Percentiles rank a stretch among this genome's conserved stretches.
phyloP scores from a whole-genome alignment of 2,113 vertebrate genomes.

The Steatornis caripensis region DNA sequence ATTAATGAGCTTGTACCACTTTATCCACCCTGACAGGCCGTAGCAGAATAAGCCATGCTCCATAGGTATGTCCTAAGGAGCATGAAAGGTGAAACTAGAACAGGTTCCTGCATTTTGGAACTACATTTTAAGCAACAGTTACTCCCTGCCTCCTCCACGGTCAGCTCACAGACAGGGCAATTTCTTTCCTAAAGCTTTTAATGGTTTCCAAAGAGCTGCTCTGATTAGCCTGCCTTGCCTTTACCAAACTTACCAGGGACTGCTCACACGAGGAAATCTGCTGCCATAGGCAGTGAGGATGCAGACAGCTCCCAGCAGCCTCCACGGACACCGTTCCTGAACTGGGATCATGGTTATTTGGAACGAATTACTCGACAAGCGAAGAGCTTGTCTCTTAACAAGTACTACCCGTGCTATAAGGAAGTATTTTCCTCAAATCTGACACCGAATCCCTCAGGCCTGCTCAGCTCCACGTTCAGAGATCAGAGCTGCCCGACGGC shows the following conservation, averaged over 20 bases:
- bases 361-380: neutral
- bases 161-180: neutral
- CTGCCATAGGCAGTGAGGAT: neutral
- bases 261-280: neutral
- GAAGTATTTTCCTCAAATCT: neutral
- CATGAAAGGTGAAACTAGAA: neutral
- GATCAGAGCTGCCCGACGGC: fast-evolving
- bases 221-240: neutral
- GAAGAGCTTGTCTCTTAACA: neutral
- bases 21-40: neutral
- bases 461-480: neutral
- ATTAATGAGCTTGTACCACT: neutral
- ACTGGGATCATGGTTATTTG: neutral
- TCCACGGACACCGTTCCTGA: neutral
- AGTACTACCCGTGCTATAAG: fast-evolving
- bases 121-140: neutral
- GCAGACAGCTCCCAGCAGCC: neutral
- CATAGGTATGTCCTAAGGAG: neutral
- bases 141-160: neutral
- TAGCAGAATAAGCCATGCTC: neutral
- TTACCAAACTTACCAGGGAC: neutral
- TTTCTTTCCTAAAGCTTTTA: neutral
- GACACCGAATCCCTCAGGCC: fast-evolving
- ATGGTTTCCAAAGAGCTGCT: neutral
- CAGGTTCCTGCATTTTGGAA: neutral